Evolutionary conservation across 2,113 vertebrate genomes (phyloP).

Genomic region (Cochlearius cochlearius): DNA sequence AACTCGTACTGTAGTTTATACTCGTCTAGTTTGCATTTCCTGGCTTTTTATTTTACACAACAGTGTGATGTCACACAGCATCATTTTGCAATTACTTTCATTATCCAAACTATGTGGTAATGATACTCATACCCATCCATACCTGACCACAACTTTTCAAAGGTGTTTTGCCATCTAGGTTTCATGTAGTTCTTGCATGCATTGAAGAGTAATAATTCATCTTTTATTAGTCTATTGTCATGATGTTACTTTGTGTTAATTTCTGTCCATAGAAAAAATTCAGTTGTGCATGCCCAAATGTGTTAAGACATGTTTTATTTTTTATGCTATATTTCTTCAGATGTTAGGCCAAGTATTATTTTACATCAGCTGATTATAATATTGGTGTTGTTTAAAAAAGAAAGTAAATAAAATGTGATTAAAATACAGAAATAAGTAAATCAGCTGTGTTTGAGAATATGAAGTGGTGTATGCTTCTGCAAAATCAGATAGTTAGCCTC

Average conservation of each 20-base stretch:
- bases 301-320: background rate
- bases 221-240: background rate
- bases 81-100: background rate
- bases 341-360: background rate
- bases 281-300: background rate
- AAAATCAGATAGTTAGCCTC: background rate
- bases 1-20: background rate
- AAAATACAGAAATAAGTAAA: background rate
- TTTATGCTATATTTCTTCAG: background rate
- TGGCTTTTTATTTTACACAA: background rate
- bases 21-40: background rate
- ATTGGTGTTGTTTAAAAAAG: background rate
- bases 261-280: background rate
- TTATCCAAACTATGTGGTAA: background rate
- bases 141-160: background rate
- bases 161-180: background rate
- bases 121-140: background rate
- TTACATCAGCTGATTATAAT: background rate
- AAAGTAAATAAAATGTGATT: background rate
- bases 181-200: background rate
- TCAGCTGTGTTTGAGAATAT: background rate
- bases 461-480: background rate
- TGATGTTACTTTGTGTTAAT: background rate
- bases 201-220: background rate
- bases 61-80: background rate